Percentiles rank a stretch among this genome's conserved stretches.
Evolutionary conservation across 2,888 invertebrate species (phyloP).

Genomic region (Megastigmus dorsalis): DNA sequence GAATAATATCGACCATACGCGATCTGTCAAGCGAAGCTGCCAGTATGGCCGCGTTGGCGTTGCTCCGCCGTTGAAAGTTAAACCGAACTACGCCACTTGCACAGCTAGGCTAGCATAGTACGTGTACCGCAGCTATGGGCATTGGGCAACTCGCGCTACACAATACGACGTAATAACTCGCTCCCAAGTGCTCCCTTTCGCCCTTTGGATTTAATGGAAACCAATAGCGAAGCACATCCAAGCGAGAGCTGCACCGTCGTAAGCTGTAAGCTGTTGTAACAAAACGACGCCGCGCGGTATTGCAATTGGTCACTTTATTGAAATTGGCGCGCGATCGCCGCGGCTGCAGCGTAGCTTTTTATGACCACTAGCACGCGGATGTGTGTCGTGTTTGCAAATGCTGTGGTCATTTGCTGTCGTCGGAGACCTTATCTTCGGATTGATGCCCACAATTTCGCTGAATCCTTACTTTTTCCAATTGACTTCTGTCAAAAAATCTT

Average conservation of each 20-base stretch:
- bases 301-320: conserved; percentile 16
- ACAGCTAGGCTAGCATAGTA: too few species aligned
- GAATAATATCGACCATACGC: too few species aligned
- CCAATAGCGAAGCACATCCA: neutral
- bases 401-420: too few species aligned
- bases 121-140: too few species aligned
- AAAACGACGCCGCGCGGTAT: conserved; percentile 1
- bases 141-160: neutral
- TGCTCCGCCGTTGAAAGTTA: too few species aligned
- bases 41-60: too few species aligned
- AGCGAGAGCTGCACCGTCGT: neutral
- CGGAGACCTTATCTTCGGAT: too few species aligned
- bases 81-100: too few species aligned
- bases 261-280: conserved; percentile 9
- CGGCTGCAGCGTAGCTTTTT: neutral
- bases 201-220: conserved; percentile 4
- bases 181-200: neutral
- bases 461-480: too few species aligned
- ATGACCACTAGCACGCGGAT: neutral
- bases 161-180: neutral
- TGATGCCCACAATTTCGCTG: too few species aligned
- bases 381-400: neutral
- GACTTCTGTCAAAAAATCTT: too few species aligned
- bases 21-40: too few species aligned
- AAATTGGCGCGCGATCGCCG: conserved; percentile 22